These are phyloP conservation scores for Hirtodrosophila cameraria DNA, from an alignment of 2,888 invertebrate genomes.

Conservation along the genomic window DNA sequence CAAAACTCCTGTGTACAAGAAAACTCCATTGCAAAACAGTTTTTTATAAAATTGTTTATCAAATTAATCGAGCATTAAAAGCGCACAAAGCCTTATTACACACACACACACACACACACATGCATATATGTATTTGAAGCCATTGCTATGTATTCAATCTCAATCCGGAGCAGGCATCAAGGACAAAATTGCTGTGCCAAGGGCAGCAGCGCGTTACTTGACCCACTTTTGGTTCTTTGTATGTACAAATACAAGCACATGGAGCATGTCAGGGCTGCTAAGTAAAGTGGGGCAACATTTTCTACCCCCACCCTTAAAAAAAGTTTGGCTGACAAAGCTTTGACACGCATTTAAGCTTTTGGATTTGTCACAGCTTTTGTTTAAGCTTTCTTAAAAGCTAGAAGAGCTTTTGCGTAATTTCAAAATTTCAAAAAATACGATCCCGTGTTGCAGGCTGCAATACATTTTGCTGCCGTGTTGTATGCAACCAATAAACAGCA, in stretches of 20 bases:
- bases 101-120: background rate
- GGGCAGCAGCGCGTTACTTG: conserved; percentile 53
- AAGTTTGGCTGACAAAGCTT: conserved; percentile 7
- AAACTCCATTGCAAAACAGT: no score
- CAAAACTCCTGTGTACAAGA: no score
- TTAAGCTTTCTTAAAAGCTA: conserved; percentile 1
- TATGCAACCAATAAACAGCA: no score
- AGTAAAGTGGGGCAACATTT: conserved; percentile 40
- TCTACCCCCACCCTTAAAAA: background rate
- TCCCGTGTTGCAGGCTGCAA: no score
- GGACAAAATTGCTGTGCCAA: conserved; percentile 57
- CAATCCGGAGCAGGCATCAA: conserved; percentile 37
- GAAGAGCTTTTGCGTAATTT: background rate
- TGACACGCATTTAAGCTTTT: background rate
- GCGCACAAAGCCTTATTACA: background rate
- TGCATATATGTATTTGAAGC: conserved; percentile 3
- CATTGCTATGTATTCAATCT: conserved; percentile 17
- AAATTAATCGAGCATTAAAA: no score
- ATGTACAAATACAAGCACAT: background rate
- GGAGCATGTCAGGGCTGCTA: conserved; percentile 38
- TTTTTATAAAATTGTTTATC: no score
- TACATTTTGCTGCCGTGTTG: no score
- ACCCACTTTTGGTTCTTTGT: conserved; percentile 42
- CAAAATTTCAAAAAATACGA: no score
- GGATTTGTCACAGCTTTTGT: conserved; percentile 1